These are phyloP conservation scores for Aelia acuminata DNA, from an alignment of 2,888 invertebrate species.

Conservation along the genomic window DNA sequence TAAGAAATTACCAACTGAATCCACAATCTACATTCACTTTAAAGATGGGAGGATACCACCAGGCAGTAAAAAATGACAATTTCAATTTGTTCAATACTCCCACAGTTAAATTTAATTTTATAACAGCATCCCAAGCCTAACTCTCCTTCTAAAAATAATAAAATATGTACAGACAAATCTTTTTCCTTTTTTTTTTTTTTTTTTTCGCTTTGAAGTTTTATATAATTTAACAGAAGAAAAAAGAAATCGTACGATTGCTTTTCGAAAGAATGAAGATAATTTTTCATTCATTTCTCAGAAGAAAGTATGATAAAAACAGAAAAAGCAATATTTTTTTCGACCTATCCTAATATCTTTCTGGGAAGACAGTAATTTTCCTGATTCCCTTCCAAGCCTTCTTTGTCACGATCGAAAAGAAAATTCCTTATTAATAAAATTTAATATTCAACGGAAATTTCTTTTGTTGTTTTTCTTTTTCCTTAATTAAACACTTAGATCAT, in stretches of 20 bases:
- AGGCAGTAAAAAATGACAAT: no score
- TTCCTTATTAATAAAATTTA: no score
- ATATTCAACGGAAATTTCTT: no score
- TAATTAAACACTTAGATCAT: no score
- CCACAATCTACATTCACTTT: no score
- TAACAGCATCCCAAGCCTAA: not conserved
- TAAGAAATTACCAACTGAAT: no score
- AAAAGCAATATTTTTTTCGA: not conserved
- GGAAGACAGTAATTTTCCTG: not conserved
- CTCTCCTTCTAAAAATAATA: not conserved
- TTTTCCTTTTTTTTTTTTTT: no score
- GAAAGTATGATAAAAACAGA: not conserved
- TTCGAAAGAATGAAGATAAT: not conserved
- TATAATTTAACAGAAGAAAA: not conserved
- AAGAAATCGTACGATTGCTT: not conserved
- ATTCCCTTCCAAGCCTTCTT: no score
- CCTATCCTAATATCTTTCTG: not conserved
- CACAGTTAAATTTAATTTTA: not conserved
- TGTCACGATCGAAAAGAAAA: no score
- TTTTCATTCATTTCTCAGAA: not conserved
- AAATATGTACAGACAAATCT: not conserved
- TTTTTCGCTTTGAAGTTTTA: not conserved
- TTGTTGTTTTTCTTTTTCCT: no score
- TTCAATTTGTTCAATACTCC: not conserved
- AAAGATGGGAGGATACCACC: no score